Evolutionary conservation across 2,113 vertebrate species (phyloP).

Genomic region (Bucco capensis): DNA sequence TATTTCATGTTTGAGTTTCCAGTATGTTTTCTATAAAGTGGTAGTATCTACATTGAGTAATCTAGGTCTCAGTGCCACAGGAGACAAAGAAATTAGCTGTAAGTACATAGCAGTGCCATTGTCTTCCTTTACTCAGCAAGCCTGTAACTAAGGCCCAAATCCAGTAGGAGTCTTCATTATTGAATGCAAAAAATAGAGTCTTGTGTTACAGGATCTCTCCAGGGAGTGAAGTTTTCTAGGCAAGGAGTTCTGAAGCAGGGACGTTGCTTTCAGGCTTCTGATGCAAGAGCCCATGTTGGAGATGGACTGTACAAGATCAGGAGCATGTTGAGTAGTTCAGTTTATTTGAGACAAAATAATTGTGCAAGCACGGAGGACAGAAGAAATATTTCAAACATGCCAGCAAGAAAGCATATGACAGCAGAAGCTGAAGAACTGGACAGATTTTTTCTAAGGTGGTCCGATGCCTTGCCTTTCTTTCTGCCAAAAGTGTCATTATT

Average conservation of each 20-base stretch:
- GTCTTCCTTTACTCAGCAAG: background rate
- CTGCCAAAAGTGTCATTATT: background rate
- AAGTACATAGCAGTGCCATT: background rate
- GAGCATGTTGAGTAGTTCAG: background rate
- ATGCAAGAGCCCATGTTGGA: background rate
- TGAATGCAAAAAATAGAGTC: background rate
- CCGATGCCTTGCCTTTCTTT: background rate
- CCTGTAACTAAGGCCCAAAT: background rate
- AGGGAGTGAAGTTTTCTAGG: fast-evolving
- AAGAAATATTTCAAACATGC: background rate
- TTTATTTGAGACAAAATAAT: background rate
- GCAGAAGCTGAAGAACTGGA: background rate
- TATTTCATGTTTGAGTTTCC: background rate
- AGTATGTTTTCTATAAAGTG: background rate
- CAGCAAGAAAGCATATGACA: background rate
- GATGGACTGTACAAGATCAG: background rate
- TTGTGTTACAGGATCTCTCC: background rate
- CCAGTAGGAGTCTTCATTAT: background rate
- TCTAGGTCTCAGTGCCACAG: background rate
- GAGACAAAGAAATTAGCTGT: background rate
- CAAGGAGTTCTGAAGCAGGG: background rate
- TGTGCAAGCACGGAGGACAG: background rate
- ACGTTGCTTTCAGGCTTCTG: background rate
- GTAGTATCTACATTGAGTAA: background rate
- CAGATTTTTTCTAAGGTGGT: background rate